These are phyloP conservation scores for Homarus gammarus DNA, from an alignment of 2,888 invertebrate genomes.

Conservation along the genomic window DNA sequence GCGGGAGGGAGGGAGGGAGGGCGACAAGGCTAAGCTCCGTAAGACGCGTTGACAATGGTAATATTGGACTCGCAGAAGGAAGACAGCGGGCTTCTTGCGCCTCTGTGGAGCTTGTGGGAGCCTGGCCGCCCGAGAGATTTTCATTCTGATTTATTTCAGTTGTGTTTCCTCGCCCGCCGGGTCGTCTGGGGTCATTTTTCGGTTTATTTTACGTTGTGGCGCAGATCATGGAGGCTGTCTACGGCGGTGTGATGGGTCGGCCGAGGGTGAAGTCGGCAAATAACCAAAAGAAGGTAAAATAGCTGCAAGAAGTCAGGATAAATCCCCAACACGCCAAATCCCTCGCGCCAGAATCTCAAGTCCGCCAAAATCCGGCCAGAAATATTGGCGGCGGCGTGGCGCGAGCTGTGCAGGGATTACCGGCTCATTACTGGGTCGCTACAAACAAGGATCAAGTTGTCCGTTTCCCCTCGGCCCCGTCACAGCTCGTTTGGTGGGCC, in stretches of 20 bases:
- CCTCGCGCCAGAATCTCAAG: slow-evolving; percentile 69
- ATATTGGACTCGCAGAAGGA: slow-evolving; percentile 61
- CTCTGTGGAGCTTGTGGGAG: slow-evolving; percentile 31
- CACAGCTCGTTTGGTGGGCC: slow-evolving; percentile 63
- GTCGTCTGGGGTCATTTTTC: neutral
- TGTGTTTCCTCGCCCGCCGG: neutral
- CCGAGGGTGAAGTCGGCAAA: slow-evolving; percentile 23
- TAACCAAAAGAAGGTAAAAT: slow-evolving; percentile 49
- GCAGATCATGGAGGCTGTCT: neutral
- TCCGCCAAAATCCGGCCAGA: slow-evolving; percentile 68
- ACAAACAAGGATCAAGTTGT: slow-evolving; percentile 74
- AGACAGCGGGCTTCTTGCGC: slow-evolving; percentile 41
- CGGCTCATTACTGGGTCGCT: slow-evolving; percentile 68
- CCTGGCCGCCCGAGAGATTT: slow-evolving; percentile 47
- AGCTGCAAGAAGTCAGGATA: slow-evolving; percentile 33
- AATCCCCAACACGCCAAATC: slow-evolving; percentile 59
- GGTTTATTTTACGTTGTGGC: neutral
- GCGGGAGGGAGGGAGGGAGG: slow-evolving; percentile 3
- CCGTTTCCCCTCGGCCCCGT: slow-evolving; percentile 63
- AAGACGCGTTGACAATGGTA: slow-evolving; percentile 70
- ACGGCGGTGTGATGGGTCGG: neutral
- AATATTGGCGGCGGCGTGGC: slow-evolving; percentile 68
- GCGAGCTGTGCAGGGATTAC: slow-evolving; percentile 68
- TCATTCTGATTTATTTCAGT: slow-evolving; percentile 52
- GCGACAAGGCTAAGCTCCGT: slow-evolving; percentile 55